Percentiles rank a stretch among this genome's conserved stretches.
Evolutionary conservation across 2,113 vertebrate genomes (phyloP).

Genomic region (Plestiodon gilberti): DNA sequence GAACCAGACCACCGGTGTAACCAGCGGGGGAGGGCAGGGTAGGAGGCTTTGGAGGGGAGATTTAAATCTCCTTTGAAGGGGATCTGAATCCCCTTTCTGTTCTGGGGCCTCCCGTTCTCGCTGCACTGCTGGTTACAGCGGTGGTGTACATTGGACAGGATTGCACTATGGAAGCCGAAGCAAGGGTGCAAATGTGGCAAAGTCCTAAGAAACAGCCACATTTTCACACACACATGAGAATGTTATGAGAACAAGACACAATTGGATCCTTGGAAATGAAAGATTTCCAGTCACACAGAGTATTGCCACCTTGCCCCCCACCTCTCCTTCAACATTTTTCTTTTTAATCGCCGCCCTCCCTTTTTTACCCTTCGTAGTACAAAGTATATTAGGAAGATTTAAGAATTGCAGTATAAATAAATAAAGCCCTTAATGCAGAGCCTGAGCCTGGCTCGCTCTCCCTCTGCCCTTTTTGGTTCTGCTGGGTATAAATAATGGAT

Average conservation of each 20-base stretch:
- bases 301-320: not conserved
- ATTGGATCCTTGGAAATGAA: not conserved
- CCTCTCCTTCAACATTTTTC: not conserved
- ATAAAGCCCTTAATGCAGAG: constrained; percentile 2
- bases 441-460: not conserved
- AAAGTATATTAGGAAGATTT: not conserved
- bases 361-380: not conserved
- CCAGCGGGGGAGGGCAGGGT: too few species aligned
- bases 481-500: constrained; percentile 16
- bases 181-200: not conserved
- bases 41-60: too few species aligned
- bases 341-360: not conserved
- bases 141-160: too few species aligned
- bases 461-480: not conserved
- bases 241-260: not conserved
- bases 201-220: not conserved
- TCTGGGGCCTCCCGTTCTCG: too few species aligned
- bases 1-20: not conserved
- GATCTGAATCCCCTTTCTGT: too few species aligned
- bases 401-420: not conserved
- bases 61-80: too few species aligned
- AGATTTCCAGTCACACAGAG: not conserved
- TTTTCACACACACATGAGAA: too few species aligned
- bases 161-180: not conserved
- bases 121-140: too few species aligned